Base-by-base conservation (phyloP, 2,113 vertebrate species). In the Tupaia tana region DNA sequence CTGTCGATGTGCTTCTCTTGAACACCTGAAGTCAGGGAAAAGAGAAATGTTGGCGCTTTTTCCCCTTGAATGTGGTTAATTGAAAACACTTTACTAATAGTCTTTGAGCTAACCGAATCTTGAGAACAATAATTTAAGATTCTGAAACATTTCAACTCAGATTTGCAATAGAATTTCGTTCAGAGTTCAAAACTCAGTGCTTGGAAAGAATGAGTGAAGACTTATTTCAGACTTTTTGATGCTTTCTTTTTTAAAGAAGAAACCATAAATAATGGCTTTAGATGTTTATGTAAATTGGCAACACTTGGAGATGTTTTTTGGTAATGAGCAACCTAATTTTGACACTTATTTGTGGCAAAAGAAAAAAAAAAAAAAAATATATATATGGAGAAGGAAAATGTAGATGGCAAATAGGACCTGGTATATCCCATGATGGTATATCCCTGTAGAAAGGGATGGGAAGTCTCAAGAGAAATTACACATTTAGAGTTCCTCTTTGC, bases 51-150 rank as follows among this genome's bases (percentile, higher is more conserved):
- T 18, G 56, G 22, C 1, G 11, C 24, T 71, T 63, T 27, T 56
- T 64, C 5, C 7, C 19, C n/a, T 78, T 82, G 70, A 82, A 22
- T 83, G 16, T 12, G 79, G 29, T 83, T 29, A 86, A 19, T 89
- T 93, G 43, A 77, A 89, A 63, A 83, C 11, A 73, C 22, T 92
- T 89, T 58, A 43, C 3, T 77, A 91, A 86, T 56, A 85, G 61
- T 84, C 69, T 94, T 90, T 78, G 59, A 43, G 9, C 25, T 86
- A 61, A 54, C 88, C 16, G 43, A 43, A 43, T 43, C 74, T 96
- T 89, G 9, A n/a, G 43, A 96, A 78, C 43, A 95, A n/a, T 86
- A n/a, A 86, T 83, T 94, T 79, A 89, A 89, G 9, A 29, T 31
- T 71, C 84, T 88, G 80, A 94, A 43, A 95, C 19, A 64, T 7